Evolutionary conservation across 2,797 vertebrate genomes (phyloP), one percentile per base, ranked within the genome.

Genomic region (Acanthis flammea): DNA sequence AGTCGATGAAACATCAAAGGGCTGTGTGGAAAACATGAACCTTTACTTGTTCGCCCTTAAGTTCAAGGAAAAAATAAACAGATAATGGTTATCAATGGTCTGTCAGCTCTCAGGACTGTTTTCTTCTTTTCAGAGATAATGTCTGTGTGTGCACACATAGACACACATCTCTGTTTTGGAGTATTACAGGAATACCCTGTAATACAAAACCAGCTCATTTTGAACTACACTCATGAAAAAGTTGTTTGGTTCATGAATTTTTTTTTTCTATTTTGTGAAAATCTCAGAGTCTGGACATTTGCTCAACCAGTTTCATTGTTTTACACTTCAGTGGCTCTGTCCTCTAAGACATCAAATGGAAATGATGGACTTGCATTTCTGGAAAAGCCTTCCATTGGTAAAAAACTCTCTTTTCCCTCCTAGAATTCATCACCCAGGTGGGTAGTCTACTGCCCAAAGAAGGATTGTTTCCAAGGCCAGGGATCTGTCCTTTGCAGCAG

Each of bases 1-100:
- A 78, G 94, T 90, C 66, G 73, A 86, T 90, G 94, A 94, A 92
- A 94, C 55, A 95, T 96, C 83, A 97, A 97, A 94, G 42, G 35
- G 15, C 19, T 54, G 70, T 37, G 57, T 76, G 37, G 22, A 53
- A 84, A 96, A 83, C 47, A 58, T 55, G 55, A 96, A 91, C n/a
- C 39, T 45, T 93, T 81, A 51, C 57, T 92, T 60, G 50, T 90
- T 48, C 17, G 6, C 16, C 66, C 79, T 41, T 62, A 57, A 91
- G 78, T 88, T 92, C 19, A 97, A 92, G 78, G 84, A 45, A 91
- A 95, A 79, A 61, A 44, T 60, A 87, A 78, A 65, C 37, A 94
- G 87, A 92, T 94, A 94, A 51, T 68, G 60, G 21, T 72, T 94
- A 92, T 58, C 75, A 71, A 23, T 74, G 44, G 80, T 25, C 28